phyloP scores from a whole-genome alignment of 2,113 vertebrate species.

The Stictonetta naevosa region DNA sequence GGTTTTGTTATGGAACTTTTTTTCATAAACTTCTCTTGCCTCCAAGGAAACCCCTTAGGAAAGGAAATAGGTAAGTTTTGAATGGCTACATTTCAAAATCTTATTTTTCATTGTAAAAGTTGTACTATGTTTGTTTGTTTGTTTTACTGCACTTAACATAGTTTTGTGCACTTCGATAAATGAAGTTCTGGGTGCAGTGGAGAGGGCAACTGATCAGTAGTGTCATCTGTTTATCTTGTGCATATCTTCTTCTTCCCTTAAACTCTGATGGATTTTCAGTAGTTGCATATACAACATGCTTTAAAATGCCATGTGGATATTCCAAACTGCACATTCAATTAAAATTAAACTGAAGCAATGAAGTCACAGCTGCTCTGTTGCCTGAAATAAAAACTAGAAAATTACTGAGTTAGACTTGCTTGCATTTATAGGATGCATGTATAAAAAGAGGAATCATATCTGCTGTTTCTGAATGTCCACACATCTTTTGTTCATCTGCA shows the following conservation, averaged over 20 bases:
- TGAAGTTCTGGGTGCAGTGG: neutral
- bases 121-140: neutral
- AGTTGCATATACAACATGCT: neutral
- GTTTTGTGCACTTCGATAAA: neutral
- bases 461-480: neutral
- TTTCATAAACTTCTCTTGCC: neutral
- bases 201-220: neutral
- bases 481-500: neutral
- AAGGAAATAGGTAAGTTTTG: neutral
- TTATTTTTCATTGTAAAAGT: neutral
- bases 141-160: neutral
- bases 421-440: neutral
- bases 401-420: conserved; percentile 5
- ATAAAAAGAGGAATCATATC: neutral
- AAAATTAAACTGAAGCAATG: conserved; percentile 33
- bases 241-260: neutral
- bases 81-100: neutral
- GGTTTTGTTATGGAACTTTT: neutral
- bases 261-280: neutral
- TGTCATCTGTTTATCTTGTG: neutral
- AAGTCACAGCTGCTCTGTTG: conserved; percentile 8
- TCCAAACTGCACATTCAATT: conserved; percentile 16
- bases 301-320: neutral
- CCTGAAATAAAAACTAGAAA: conserved; percentile 27
- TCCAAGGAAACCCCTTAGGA: neutral